These are phyloP conservation scores for Carassius auratus DNA, from an alignment of 2,113 vertebrate species.

Conservation along the genomic window DNA sequence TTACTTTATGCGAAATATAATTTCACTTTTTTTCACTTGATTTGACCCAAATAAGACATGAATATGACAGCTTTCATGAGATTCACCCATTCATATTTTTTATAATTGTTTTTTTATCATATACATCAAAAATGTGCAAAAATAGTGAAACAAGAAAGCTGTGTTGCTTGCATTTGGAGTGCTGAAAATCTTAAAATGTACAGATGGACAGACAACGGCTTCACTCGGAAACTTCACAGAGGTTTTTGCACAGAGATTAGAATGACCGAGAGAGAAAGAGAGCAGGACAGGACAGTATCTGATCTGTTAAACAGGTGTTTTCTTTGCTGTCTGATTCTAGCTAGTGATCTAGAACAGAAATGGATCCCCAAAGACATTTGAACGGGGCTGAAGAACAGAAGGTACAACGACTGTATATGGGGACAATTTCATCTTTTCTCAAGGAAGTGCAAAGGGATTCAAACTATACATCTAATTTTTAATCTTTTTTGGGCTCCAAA, in stretches of 20 bases:
- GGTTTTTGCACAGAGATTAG: background rate
- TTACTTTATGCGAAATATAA: background rate
- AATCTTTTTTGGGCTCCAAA: constrained; percentile 18
- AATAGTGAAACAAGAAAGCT: background rate
- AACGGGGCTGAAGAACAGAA: background rate
- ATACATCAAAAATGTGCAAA: constrained; percentile 28
- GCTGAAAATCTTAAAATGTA: background rate
- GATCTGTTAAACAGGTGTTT: constrained; percentile 24
- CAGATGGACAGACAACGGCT: background rate
- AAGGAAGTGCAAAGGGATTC: background rate
- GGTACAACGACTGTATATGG: background rate
- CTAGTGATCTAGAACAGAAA: constrained; percentile 15
- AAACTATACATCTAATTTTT: background rate
- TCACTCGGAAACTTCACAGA: background rate
- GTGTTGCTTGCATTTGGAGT: constrained; percentile 1
- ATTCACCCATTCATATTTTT: background rate
- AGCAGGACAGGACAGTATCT: constrained; percentile 17
- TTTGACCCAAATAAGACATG: background rate
- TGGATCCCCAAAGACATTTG: background rate
- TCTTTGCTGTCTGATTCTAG: constrained; percentile 1
- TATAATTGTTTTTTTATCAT: background rate
- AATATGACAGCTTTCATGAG: background rate
- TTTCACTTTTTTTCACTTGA: background rate
- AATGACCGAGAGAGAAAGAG: background rate
- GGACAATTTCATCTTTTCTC: background rate